Conservation (phyloP, 2,113 vertebrate genomes). For the Manacus vitellinus region DNA sequence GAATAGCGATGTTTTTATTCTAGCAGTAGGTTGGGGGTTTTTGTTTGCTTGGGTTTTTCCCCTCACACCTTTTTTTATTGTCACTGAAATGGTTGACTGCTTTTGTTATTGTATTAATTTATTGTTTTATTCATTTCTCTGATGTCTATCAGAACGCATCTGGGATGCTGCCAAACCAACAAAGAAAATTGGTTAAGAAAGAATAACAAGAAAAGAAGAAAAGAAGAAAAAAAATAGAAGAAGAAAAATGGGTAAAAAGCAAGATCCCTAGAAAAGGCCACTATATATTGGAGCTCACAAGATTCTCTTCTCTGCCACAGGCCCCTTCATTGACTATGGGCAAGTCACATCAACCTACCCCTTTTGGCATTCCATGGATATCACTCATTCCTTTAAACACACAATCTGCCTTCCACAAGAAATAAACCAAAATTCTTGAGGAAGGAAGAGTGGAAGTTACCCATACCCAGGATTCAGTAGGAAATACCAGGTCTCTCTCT, state of each 20-base stretch:
- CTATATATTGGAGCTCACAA: not conserved
- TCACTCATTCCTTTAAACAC: not conserved
- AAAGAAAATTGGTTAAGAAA: not conserved
- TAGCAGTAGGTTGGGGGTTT: not conserved
- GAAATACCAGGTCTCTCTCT: not conserved
- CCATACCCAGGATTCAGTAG: not conserved
- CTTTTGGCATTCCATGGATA: not conserved
- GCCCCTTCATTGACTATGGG: too few species aligned
- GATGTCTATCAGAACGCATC: not conserved
- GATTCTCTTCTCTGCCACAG: not conserved
- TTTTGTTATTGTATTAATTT: slow-evolving; percentile 19
- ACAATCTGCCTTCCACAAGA: not conserved
- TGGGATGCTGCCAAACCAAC: not conserved
- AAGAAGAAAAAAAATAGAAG: not conserved
- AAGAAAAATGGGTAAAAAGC: not conserved
- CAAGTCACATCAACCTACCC: not conserved
- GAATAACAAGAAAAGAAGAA: not conserved
- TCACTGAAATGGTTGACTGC: not conserved
- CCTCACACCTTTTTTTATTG: not conserved
- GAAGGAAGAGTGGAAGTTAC: not conserved
- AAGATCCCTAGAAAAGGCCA: not conserved
- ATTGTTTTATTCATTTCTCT: not conserved
- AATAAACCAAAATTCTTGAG: not conserved
- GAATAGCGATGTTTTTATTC: not conserved
- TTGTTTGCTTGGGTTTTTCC: not conserved